phyloP scores from a whole-genome alignment of 2,888 invertebrate species.

The Troides oblongomaculatus region DNA sequence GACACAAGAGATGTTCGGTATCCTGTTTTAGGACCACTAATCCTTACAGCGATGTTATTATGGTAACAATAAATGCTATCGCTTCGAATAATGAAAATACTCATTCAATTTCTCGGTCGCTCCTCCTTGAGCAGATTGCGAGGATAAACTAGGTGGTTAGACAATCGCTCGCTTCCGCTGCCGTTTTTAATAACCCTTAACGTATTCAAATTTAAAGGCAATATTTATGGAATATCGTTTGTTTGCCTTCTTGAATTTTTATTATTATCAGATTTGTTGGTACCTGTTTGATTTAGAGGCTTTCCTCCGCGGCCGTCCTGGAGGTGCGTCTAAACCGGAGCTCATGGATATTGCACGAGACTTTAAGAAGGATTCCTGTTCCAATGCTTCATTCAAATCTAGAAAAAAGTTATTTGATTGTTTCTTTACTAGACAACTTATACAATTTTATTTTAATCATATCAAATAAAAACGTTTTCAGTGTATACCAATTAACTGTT shows the following conservation, averaged over 20 bases:
- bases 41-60: neutral
- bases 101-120: conserved; percentile 29
- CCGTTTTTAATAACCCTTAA: conserved; percentile 16
- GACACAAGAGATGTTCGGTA: neutral
- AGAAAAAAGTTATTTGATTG: conserved; percentile 27
- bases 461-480: too few relatives aligned
- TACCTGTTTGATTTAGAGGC: conserved; percentile 64
- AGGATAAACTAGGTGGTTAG: conserved; percentile 11
- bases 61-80: conserved; percentile 15
- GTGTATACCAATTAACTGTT: too few relatives aligned
- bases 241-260: conserved; percentile 1
- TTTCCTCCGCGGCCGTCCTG: conserved; percentile 50
- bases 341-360: conserved; percentile 71
- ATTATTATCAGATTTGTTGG: conserved; percentile 6
- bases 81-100: conserved; percentile 22
- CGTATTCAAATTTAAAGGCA: conserved; percentile 3
- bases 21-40: neutral
- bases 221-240: neutral
- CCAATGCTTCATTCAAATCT: conserved; percentile 58
- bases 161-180: conserved; percentile 15
- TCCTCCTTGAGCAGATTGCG: conserved; percentile 12
- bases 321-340: conserved; percentile 64
- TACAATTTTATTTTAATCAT: too few relatives aligned
- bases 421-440: too few relatives aligned
- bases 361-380: conserved; percentile 56